Evolutionary conservation across 2,888 invertebrate species (phyloP), one percentile per base, ranked within the genome.

Genomic region (Perdita meconis): DNA sequence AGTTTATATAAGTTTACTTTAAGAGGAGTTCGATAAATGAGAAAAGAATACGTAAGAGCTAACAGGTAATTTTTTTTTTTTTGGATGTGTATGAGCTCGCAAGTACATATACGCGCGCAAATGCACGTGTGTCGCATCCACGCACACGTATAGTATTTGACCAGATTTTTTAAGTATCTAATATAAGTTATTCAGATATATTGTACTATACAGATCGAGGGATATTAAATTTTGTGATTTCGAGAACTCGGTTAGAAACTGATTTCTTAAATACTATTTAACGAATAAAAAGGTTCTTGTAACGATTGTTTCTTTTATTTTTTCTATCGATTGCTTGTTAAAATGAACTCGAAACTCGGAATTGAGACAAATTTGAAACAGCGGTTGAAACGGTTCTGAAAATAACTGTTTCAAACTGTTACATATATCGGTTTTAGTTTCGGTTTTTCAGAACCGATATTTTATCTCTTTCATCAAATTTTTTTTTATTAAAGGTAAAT

Each of bases 201-300:
- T 24, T 12, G 38, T 61, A 13, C 63, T 40, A 42, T 8, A n/a
- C 22, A 74, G 34, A 34, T 50, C 34, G 19, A 50, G n/a, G n/a
- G 19, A 26, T 34, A 13, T 56, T 40, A 56, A 38, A 42, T 50
- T 40, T 38, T 51, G n/a, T 44, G 5, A 64, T 71, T 71, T 67
- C 30, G 36, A 68, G 16, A 3, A 53, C 51, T 71, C 5, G 30
- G 36, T 65, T 34, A 30, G 59, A 44, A 47, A 16, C 8, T 70
- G 26, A 38, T 22, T n/a, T 65, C 40, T 30, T 78, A 51, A 57
- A 55, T 12, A 36, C 22, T 42, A 63, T 70, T 70, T 61, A 65
- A 56, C 26, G 34, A 78, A 70, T 66, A 78, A 78, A 60, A 61
- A 16, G 13, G 26, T 38, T 67, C 64, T 78, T 63, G 16, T 51